Evolutionary conservation across 2,888 invertebrate genomes (phyloP).

Genomic region (Helicoverpa assulta): DNA sequence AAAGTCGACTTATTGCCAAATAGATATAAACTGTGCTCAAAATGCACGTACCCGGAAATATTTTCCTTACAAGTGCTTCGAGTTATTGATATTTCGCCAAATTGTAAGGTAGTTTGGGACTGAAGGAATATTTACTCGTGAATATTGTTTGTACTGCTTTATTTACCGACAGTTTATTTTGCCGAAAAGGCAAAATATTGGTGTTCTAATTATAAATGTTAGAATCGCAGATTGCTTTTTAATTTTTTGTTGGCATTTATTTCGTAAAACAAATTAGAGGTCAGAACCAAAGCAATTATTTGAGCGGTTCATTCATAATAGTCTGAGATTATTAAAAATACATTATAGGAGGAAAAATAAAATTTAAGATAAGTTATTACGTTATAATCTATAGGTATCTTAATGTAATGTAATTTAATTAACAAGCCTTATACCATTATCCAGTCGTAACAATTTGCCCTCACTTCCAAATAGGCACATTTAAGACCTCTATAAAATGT

Average conservation of each 20-base stretch:
- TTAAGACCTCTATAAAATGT: conserved; percentile 50
- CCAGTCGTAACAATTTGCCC: conserved; percentile 27
- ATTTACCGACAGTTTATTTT: conserved; percentile 36
- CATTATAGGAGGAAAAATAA: too few relatives aligned
- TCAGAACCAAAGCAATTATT: too few relatives aligned
- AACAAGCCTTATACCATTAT: too few relatives aligned
- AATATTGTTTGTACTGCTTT: conserved; percentile 25
- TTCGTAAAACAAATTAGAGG: too few relatives aligned
- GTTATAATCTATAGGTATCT: too few relatives aligned
- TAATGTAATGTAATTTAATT: too few relatives aligned
- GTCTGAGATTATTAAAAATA: too few relatives aligned
- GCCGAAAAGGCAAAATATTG: conserved; percentile 21
- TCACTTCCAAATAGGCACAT: conserved; percentile 24
- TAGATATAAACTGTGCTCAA: conserved; percentile 71
- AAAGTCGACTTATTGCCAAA: conserved; percentile 75
- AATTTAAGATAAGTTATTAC: too few relatives aligned
- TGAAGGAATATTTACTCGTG: conserved; percentile 37
- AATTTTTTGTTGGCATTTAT: neutral
- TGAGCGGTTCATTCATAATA: too few relatives aligned
- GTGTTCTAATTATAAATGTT: conserved; percentile 7
- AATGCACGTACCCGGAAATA: conserved; percentile 68
- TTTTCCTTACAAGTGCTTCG: conserved; percentile 63
- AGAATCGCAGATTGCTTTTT: neutral
- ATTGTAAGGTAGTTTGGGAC: conserved; percentile 51
- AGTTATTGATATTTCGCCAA: conserved; percentile 66